Base-by-base conservation (phyloP, 2,888 invertebrate species). In the Pristionchus mayeri region DNA sequence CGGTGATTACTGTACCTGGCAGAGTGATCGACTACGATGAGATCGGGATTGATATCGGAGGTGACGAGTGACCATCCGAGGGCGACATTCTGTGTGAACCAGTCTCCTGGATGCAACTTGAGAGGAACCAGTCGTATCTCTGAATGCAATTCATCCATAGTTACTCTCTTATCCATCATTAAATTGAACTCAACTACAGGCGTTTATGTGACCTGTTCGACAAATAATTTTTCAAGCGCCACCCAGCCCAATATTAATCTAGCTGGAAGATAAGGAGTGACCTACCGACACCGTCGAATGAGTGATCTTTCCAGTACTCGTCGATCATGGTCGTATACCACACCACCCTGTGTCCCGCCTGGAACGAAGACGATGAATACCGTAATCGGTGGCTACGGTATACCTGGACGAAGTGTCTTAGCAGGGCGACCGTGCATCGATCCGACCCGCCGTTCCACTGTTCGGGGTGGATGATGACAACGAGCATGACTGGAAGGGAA, bases 371-470 rank as follows among this genome's bases (percentile, higher is more conserved):
- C 18, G 13, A 48, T 48, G 7, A 13, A 7, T 75, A n/a, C 34
- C 75, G 30, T 30, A 78, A 30, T 30, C 7, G 1, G 11, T 2
- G 21, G 37, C 54, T 50, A 48, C 57, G 16, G 40, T 30, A 24
- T 57, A 82, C 81, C 63, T 84, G 84, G 37, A 90, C 89, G 84
- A 92, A 92, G 84, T 92, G 92, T 85, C 90, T 87, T 44, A 92
- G 89, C 84, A 92, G 85, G 44, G 90, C 92, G 79, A 92, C 89
- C 27, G 91, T 91, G 87, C 91, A 92, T 67, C 92, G 88, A 88
- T 92, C 92, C 37, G 91, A 91, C n/a, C 92, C 92, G 37, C 92
- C 92, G 87, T 92, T 92, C 92, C 92, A 92, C 86, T 92, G 92
- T 83, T 92, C 92, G 24, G 92, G 92, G 86, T 92, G 92, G 86